These are phyloP conservation scores for Sylvicola cinctus DNA, from an alignment of 2,888 invertebrate species.

Conservation along the genomic window DNA sequence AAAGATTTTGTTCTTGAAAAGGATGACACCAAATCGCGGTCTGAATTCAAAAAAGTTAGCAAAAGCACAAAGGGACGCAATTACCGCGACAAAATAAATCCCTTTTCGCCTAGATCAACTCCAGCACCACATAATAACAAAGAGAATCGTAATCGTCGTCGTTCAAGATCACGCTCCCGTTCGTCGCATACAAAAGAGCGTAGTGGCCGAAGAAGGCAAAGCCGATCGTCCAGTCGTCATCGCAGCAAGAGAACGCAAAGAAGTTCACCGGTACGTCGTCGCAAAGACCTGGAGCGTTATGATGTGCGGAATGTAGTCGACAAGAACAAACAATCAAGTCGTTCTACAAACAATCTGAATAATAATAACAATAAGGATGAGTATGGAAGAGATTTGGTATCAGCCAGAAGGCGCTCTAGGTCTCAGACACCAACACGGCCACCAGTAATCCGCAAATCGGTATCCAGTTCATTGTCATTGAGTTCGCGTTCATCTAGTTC, in stretches of 20 bases:
- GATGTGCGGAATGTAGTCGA: slow-evolving; percentile 58
- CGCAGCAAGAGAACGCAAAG: slow-evolving; percentile 19
- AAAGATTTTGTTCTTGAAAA: slow-evolving; percentile 17
- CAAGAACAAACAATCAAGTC: neutral
- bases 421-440: slow-evolving; percentile 20
- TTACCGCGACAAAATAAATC: slow-evolving; percentile 40
- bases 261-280: slow-evolving; percentile 21
- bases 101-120: slow-evolving; percentile 7
- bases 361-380: slow-evolving; percentile 47
- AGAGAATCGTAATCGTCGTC: neutral
- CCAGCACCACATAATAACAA: neutral
- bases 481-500: too few species aligned
- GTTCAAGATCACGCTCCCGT: neutral
- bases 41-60: slow-evolving; percentile 53
- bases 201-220: slow-evolving; percentile 5
- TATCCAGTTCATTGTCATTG: too few species aligned
- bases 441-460: slow-evolving; percentile 18
- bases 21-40: neutral
- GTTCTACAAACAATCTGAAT: slow-evolving; percentile 25
- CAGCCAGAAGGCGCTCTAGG: too few species aligned
- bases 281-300: slow-evolving; percentile 64
- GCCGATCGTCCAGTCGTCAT: slow-evolving; percentile 9
- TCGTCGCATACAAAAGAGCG: neutral
- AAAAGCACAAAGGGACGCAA: slow-evolving; percentile 57
- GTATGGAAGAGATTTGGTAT: slow-evolving; percentile 45